phyloP scores from a whole-genome alignment of 2,113 vertebrate species.

The Nyctibius bracteatus region DNA sequence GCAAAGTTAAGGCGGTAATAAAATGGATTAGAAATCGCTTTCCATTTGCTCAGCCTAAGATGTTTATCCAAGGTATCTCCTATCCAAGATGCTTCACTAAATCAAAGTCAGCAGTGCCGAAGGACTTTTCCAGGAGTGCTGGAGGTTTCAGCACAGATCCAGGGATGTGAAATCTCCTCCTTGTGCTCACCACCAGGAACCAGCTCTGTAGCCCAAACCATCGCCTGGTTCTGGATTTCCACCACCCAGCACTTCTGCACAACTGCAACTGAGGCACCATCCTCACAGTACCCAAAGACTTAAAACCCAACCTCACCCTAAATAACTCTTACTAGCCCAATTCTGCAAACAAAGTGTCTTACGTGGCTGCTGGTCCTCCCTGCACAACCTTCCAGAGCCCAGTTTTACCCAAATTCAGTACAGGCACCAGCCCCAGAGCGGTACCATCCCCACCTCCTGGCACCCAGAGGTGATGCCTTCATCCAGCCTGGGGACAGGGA shows the following conservation, averaged over 20 bases:
- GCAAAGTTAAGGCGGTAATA: not conserved
- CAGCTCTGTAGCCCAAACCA: not conserved
- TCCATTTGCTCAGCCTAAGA: not conserved
- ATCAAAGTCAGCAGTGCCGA: not conserved
- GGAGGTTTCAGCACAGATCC: not conserved
- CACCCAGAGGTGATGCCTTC: not conserved
- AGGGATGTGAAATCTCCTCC: not conserved
- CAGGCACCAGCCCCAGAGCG: rapidly evolving
- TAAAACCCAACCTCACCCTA: not conserved
- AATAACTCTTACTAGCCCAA: not conserved
- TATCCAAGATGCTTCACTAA: rapidly evolving
- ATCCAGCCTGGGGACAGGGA: rapidly evolving
- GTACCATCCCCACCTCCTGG: not conserved
- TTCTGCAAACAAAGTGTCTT: not conserved
- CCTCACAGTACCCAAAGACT: rapidly evolving
- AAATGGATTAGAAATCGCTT: not conserved
- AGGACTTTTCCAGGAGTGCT: not conserved
- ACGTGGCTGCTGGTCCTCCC: not conserved
- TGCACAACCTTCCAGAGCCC: not conserved
- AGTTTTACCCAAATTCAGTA: not conserved
- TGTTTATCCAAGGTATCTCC: not conserved
- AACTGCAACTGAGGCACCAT: not conserved
- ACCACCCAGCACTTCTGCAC: not conserved
- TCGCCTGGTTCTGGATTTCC: rapidly evolving
- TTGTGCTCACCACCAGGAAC: not conserved